Evolutionary conservation across 1,140 invertebrate species (phyloP), one percentile per base, ranked within the genome.

Genomic region (Cephus cinctus): DNA sequence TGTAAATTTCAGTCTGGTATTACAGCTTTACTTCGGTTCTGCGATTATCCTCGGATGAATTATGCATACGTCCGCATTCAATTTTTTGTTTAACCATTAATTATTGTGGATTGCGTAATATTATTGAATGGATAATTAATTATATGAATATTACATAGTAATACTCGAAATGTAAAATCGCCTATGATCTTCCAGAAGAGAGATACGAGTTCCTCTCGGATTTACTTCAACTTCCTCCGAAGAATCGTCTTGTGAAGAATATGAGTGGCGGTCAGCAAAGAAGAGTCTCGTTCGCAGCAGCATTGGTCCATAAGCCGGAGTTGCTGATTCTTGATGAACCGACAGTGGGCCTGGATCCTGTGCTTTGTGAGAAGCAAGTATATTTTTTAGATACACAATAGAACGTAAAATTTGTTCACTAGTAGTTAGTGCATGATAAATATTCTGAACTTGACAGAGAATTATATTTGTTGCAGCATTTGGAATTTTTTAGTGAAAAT

Each of bases 311-410:
- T 57, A 85, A 89, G 54, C 92, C 94, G 0, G 86, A 94, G 67
- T 72, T 96, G 1, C 72, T 96, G 1, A 92, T 97, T 41, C 75
- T 97, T 40, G 94, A 97, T 68, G 94, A 97, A 71, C 94, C 94
- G 0, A 96, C 93, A 0, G 93, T 95, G 8, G 94, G 93, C 5
- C 78, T 96, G 21, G 94, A 97, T 78, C 93, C 94, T 2, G 76
- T 96, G 44, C 73, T 97, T 14, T 81, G 93, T 71, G 88, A 93
- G 67, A 87, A 84, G 90, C 89, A 67, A 78, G 75, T 75, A 57
- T 47, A 56, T 46, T 81, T 81, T 38, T 81, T 79, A 80, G 66
- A 77, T 30, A 76, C 81, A 59, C 50, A 81, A 16, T 52, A 79
- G 3, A 64, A 72, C n/a, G n/a, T n/a, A n/a, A n/a, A n/a, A n/a